Base-by-base conservation (phyloP, 37 sponge, comb jelly and placozoan species). In the Chondrosia reniformis region DNA sequence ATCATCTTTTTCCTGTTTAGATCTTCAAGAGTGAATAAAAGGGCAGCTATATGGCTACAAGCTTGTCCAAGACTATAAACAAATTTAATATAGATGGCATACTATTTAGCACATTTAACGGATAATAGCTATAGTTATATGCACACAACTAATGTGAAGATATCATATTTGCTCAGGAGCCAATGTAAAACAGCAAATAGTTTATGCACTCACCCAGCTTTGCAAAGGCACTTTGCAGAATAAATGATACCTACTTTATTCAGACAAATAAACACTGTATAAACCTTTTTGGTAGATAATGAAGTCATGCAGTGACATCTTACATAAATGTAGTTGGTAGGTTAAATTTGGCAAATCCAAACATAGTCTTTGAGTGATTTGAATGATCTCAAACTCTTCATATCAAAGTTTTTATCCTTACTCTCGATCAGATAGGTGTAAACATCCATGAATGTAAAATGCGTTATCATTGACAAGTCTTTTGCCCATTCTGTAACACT, bases 201-300 rank as follows among this genome's bases (percentile, higher is more conserved):
- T 8, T 6, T 6, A 2, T 28, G 27, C 27, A 28, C 58, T 27
- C 33, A 64, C 66, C 66, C 66, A 33, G 66, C 66, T 64, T 64
- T 64, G 66, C 66, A 64, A 36, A 64, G 28, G 66, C 66, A 13
- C 66, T 64, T 64, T 33, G 66, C 66, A 64, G 34, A 64, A 13
- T 34, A 64, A 4, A 64, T 36, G 19, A 64, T 28, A 34, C 66
- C 66, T 64, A 34, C 66, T 9, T 4, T 33, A 7, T 4, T 64
- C 33, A 64, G 66, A 36, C 66, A 64, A 21, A 64, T 28, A 64
- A 34, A 36, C 19, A 64, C 34, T 31, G 33, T 13, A 32, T 64
- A 64, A n/a, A 32, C 31, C 34, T 64, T 64, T n/a, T 64, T 64
- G 25, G 66, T 36, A 34, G 58, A 24, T 28, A 56, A 56, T 56